phyloP scores from a whole-genome alignment of 2,797 vertebrate species.

The Galagoides demidoff region DNA sequence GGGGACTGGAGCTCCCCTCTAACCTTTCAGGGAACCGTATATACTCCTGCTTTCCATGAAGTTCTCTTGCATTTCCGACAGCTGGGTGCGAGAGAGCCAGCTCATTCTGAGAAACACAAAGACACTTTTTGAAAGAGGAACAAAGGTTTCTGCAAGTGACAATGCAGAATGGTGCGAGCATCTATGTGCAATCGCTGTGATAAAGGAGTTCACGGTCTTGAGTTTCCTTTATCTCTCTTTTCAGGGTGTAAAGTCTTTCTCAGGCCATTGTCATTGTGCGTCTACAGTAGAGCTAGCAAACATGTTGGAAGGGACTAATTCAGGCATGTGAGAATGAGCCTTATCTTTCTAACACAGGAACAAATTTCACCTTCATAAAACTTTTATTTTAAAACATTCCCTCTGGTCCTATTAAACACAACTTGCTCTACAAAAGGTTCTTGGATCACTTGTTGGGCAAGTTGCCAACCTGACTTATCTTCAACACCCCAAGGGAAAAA shows the following conservation, averaged over 20 bases:
- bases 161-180: conserved; percentile 61
- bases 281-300: conserved; percentile 43
- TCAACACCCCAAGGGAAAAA: conserved; percentile 24
- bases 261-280: conserved; percentile 50
- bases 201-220: conserved; percentile 62
- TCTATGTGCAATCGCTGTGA: conserved; percentile 61
- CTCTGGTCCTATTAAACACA: neutral
- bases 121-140: conserved; percentile 62
- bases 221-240: conserved; percentile 77
- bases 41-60: conserved; percentile 67
- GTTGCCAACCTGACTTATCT: conserved; percentile 41
- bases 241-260: conserved; percentile 70
- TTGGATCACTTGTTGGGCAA: conserved; percentile 28
- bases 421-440: conserved; percentile 5
- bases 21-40: conserved; percentile 53
- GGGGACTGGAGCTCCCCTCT: conserved; percentile 26
- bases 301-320: conserved; percentile 18
- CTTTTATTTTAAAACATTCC: conserved; percentile 60
- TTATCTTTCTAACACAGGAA: conserved; percentile 62
- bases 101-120: conserved; percentile 71
- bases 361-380: conserved; percentile 63
- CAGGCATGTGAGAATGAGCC: conserved; percentile 39
- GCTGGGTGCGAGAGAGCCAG: conserved; percentile 58
- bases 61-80: conserved; percentile 71
- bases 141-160: conserved; percentile 47